A percentile compares a stretch with the other conserved stretches of the same genome.
Conservation (phyloP, 1,140 invertebrate species). For the Apis cerana region DNA sequence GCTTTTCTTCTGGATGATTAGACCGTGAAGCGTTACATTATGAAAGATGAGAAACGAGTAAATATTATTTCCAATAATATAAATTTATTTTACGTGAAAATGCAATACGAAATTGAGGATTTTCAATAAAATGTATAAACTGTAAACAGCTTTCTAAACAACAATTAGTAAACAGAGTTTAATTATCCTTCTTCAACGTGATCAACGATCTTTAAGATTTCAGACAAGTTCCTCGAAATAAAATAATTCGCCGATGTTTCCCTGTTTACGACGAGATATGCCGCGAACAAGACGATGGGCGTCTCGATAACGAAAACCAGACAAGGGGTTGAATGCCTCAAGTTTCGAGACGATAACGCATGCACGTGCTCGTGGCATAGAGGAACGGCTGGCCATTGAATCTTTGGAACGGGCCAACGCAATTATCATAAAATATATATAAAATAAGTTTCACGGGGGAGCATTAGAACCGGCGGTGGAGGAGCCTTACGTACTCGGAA, state of each 20-base stretch:
- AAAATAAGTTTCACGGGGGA: conserved; percentile 34
- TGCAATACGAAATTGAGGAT: too few relatives aligned
- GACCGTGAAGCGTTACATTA: background rate
- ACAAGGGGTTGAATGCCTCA: background rate
- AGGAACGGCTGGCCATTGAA: conserved; percentile 41
- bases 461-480: background rate
- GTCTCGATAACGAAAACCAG: background rate
- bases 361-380: conserved; percentile 19
- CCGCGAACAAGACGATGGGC: background rate
- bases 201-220: too few relatives aligned
- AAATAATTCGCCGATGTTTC: background rate
- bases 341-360: conserved; percentile 3
- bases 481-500: conserved; percentile 36
- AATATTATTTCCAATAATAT: too few relatives aligned
- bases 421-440: conserved; percentile 63
- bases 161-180: too few relatives aligned
- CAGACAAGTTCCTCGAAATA: too few relatives aligned
- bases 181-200: too few relatives aligned
- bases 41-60: background rate
- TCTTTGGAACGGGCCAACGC: background rate
- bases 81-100: too few relatives aligned
- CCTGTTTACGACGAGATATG: conserved; percentile 12
- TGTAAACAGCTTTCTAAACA: too few relatives aligned
- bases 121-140: too few relatives aligned
- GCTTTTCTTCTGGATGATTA: background rate